These are phyloP conservation scores for Cydia fagiglandana DNA, from an alignment of 1,140 invertebrate species.

Conservation along the genomic window DNA sequence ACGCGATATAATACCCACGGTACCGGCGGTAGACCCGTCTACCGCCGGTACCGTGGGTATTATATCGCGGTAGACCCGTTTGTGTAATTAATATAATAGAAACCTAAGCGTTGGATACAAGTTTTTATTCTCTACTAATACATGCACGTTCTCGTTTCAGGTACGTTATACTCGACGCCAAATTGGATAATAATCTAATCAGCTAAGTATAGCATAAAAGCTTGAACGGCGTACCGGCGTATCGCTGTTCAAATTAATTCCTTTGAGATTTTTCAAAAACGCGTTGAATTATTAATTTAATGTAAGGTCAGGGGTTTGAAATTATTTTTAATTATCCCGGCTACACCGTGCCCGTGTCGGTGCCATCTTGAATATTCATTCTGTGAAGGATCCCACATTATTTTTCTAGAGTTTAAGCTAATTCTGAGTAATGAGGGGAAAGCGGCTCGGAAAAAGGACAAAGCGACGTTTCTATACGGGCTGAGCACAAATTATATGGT, in stretches of 20 bases:
- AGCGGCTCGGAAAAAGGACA: background rate
- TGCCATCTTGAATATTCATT: constrained; percentile 59
- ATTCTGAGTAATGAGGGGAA: constrained; percentile 55
- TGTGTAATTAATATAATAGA: no score
- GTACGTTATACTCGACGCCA: background rate
- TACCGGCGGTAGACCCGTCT: no score
- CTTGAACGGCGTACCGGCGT: background rate
- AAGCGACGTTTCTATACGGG: constrained; percentile 24
- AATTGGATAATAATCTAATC: constrained; percentile 14
- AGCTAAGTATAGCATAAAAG: background rate
- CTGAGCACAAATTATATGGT: constrained; percentile 38
- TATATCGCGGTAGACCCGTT: no score
- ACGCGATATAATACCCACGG: no score
- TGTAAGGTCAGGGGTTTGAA: constrained; percentile 45
- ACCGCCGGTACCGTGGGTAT: no score
- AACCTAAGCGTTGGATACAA: no score
- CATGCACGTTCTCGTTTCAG: background rate
- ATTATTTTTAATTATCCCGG: constrained; percentile 63
- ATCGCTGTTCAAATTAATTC: background rate
- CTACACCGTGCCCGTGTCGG: constrained; percentile 33
- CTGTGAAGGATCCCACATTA: constrained; percentile 44
- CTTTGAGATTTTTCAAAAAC: constrained; percentile 30
- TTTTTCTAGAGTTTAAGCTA: constrained; percentile 59
- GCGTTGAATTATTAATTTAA: constrained; percentile 52
- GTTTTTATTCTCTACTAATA: background rate